Percentiles rank a stretch among this genome's conserved stretches.
Conservation (phyloP, 2,113 vertebrate species). For the Galeopterus variegatus region DNA sequence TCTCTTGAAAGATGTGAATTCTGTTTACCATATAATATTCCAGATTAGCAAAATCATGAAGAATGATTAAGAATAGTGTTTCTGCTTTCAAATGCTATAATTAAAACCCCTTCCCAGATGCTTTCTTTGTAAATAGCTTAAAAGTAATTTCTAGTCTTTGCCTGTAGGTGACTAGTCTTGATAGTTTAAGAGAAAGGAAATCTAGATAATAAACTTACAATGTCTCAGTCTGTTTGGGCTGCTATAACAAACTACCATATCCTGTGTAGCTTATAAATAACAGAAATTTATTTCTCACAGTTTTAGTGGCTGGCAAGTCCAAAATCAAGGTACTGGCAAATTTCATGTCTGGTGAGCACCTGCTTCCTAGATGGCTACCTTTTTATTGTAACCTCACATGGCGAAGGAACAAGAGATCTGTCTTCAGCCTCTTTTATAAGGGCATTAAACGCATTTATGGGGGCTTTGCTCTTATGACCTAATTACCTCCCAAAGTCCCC, state of each 20-base stretch:
- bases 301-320: not conserved
- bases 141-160: conserved; percentile 78
- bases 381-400: not conserved
- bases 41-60: conserved; percentile 65
- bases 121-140: conserved; percentile 70
- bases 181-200: conserved; percentile 49
- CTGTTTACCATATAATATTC: conserved; percentile 70
- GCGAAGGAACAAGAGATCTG: not conserved
- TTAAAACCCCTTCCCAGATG: conserved; percentile 64
- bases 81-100: conserved; percentile 67
- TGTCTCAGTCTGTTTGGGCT: not conserved
- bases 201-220: conserved; percentile 18
- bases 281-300: not conserved
- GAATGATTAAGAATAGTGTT: conserved; percentile 56
- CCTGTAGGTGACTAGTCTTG: conserved; percentile 54
- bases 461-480: not conserved
- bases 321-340: not conserved
- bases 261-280: not conserved
- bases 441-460: not conserved
- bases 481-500: not conserved
- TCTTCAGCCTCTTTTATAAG: not conserved
- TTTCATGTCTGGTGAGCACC: too few relatives aligned
- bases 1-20: conserved; percentile 24
- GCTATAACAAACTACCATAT: not conserved
- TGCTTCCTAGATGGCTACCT: not conserved